phyloP scores from a whole-genome alignment of 2,113 vertebrate species.

The Hemicordylus capensis region DNA sequence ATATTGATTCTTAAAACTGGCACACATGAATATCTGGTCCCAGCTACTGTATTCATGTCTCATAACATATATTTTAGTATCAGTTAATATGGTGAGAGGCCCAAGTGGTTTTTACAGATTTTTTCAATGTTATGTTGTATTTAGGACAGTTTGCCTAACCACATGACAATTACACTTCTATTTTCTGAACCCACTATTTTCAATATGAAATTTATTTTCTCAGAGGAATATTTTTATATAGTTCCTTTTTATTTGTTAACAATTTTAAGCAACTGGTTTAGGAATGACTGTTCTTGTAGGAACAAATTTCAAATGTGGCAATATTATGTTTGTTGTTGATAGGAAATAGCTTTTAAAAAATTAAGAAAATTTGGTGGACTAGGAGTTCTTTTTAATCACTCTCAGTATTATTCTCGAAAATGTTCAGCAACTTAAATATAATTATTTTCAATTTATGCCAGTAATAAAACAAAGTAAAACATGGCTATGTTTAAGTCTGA shows the following conservation, averaged over 20 bases:
- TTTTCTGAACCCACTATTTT: slow-evolving; percentile 26
- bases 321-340: background rate
- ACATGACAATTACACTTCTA: slow-evolving; percentile 46
- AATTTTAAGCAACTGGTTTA: slow-evolving; percentile 2
- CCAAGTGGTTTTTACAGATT: slow-evolving; percentile 29
- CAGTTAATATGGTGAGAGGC: slow-evolving; percentile 24
- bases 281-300: background rate
- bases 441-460: slow-evolving; percentile 23
- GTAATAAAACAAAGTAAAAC: slow-evolving; percentile 5
- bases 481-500: background rate
- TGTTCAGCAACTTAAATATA: slow-evolving; percentile 6
- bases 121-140: slow-evolving; percentile 36
- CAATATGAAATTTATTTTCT: slow-evolving; percentile 28
- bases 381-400: background rate
- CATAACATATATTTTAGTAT: slow-evolving; percentile 23
- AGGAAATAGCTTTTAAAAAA: slow-evolving; percentile 33
- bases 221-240: background rate
- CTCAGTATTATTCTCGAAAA: slow-evolving; percentile 1
- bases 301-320: background rate
- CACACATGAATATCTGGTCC: slow-evolving; percentile 25
- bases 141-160: slow-evolving; percentile 35
- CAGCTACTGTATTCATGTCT: slow-evolving; percentile 21
- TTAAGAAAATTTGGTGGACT: background rate
- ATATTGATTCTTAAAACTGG: too few species aligned
- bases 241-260: background rate